These are phyloP conservation scores for Chloroceryle amazona DNA, from an alignment of 2,797 vertebrate genomes.

Conservation along the genomic window DNA sequence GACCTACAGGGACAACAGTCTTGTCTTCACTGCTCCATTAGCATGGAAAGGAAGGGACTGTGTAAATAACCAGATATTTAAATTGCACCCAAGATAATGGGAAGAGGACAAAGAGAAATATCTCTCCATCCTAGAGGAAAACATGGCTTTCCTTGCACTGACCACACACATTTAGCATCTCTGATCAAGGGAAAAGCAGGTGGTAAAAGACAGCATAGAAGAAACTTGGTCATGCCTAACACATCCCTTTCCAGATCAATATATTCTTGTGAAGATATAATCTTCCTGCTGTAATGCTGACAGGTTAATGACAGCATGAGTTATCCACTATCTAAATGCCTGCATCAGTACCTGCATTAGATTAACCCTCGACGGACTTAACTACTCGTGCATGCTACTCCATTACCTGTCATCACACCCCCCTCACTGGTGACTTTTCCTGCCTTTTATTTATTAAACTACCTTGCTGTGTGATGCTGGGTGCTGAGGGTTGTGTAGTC, in stretches of 20 bases:
- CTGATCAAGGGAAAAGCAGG: conserved; percentile 57
- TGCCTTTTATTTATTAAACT: conserved; percentile 2
- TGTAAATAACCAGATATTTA: background rate
- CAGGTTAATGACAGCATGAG: conserved; percentile 65
- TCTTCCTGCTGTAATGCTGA: conserved; percentile 64
- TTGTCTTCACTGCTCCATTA: background rate
- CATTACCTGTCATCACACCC: conserved; percentile 27
- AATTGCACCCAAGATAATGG: background rate
- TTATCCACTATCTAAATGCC: conserved; percentile 58
- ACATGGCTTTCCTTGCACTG: conserved; percentile 2
- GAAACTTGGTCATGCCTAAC: conserved; percentile 59
- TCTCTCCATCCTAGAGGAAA: background rate
- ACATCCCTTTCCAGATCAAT: conserved; percentile 59
- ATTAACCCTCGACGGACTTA: background rate
- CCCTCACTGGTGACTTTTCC: background rate
- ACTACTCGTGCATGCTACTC: background rate
- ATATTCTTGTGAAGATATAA: conserved; percentile 59
- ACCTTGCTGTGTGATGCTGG: rapidly evolving
- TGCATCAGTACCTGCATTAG: conserved; percentile 35
- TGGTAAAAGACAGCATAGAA: conserved; percentile 50
- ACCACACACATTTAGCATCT: conserved; percentile 18
- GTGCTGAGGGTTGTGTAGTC: background rate
- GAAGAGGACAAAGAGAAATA: background rate
- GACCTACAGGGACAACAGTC: background rate
- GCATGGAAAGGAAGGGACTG: background rate